Conservation (phyloP, 2,888 invertebrate species). For the Protula sp. region DNA sequence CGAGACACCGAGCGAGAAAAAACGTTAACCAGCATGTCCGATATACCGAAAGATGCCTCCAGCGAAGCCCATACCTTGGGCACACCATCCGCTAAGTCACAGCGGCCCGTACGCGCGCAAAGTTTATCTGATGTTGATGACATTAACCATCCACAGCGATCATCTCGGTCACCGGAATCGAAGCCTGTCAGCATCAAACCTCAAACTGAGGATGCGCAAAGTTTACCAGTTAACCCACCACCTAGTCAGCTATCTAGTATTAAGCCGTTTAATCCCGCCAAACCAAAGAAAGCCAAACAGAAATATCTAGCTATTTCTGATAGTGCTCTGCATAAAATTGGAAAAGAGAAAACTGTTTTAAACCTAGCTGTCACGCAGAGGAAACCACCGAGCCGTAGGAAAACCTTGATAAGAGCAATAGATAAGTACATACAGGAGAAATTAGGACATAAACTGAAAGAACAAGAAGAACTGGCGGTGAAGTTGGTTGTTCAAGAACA, state of each 20-base stretch:
- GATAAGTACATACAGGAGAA: not conserved
- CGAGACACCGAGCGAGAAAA: not conserved
- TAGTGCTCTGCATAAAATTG: not conserved
- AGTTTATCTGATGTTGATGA: not conserved
- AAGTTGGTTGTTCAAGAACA: no score
- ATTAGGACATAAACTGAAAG: not conserved
- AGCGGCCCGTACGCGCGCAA: not conserved
- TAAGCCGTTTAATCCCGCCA: not conserved
- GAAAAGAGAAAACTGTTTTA: not conserved
- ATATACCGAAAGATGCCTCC: not conserved
- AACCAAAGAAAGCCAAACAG: not conserved
- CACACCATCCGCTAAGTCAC: not conserved
- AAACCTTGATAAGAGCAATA: not conserved
- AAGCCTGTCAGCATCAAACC: not conserved
- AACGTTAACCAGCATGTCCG: not conserved
- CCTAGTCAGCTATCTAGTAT: not conserved
- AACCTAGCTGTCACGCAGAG: not conserved
- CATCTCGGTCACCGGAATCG: not conserved
- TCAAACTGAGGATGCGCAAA: not conserved
- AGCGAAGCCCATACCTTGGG: not conserved
- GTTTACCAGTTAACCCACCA: not conserved
- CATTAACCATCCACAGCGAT: not conserved
- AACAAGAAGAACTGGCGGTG: no score
- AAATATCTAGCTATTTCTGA: not conserved
- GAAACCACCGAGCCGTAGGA: not conserved